Evolutionary conservation across 2,888 invertebrate species (phyloP), one percentile per base, ranked within the genome.

Genomic region (Mactromeris polynyma): DNA sequence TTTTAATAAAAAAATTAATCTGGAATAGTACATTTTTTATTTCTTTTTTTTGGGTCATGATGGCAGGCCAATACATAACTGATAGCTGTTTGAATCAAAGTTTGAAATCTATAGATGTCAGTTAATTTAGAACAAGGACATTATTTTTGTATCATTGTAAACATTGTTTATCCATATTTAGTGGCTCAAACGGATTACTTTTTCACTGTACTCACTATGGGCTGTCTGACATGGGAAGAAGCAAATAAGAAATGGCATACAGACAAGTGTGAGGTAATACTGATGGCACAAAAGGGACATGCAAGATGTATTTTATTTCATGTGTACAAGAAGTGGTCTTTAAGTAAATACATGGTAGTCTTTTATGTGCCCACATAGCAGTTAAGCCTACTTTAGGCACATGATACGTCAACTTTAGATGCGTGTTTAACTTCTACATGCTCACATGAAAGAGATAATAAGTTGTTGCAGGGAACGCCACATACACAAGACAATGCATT

Each of bases 151-250:
- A 64, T 64, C 26, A 26, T 9, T 31, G 64, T 26, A n/a, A 7
- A 64, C 31, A 31, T 2, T 19, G 1, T 36, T 1, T 38, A 33
- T 4, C 17, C 26, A n/a, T 1, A 84, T 87, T 33, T 86, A 91
- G 91, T 38, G 38, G 40, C 81, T 26, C 11, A 19, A 0, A 33
- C 87, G 0, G 33, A 85, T 17, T 94, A 94, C 73, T 84, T 87
- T 31, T 88, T 94, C 14, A 92, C 90, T 14, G 58, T 93, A 0
- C 85, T 93, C 0, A 97, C 93, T 3, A 85, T 92, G 2, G 94
- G 93, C 2, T 96, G 96, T 89, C 89, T 94, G n/a, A 94, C 93
- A 19, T 96, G 95, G 95, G 94, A 95, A 73, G 93, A 94, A 36
- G 85, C 42, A 2, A 91, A 83, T 4, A 91, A 90, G 54, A 89